These are phyloP conservation scores for Microtus californicus DNA, from an alignment of 2,797 vertebrate genomes.

Conservation along the genomic window DNA sequence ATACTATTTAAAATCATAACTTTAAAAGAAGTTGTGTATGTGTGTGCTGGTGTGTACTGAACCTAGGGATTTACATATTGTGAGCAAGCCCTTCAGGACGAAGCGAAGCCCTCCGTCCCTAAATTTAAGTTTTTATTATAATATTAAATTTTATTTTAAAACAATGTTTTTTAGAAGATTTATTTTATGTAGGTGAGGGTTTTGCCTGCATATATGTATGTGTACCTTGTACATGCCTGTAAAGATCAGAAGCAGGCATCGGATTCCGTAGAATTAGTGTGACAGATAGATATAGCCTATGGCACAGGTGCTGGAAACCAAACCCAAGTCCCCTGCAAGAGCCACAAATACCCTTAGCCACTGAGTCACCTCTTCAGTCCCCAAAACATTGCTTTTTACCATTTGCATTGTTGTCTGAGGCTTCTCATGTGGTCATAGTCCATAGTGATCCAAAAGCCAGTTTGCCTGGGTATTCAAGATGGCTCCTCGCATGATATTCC, in stretches of 20 bases:
- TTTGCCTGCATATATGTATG: neutral
- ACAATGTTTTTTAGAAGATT: neutral
- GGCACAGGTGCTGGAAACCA: neutral
- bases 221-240: neutral
- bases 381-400: neutral
- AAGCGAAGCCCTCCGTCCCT: neutral
- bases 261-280: neutral
- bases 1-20: neutral
- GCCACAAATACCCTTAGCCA: neutral
- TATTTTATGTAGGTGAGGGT: neutral
- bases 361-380: neutral
- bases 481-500: neutral
- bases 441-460: neutral
- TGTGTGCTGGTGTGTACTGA: neutral
- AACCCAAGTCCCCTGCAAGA: neutral
- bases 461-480: neutral
- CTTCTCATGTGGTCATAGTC: neutral
- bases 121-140: constrained; percentile 24
- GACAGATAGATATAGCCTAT: neutral
- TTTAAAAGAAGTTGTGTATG: neutral
- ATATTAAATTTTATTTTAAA: constrained; percentile 35
- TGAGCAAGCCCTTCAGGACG: neutral
- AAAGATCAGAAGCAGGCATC: neutral
- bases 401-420: neutral
- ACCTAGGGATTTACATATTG: neutral